Percentiles rank a stretch among this genome's conserved stretches.
Conservation (phyloP, 2,888 invertebrate species). For the Phragmatobia fuliginosa region DNA sequence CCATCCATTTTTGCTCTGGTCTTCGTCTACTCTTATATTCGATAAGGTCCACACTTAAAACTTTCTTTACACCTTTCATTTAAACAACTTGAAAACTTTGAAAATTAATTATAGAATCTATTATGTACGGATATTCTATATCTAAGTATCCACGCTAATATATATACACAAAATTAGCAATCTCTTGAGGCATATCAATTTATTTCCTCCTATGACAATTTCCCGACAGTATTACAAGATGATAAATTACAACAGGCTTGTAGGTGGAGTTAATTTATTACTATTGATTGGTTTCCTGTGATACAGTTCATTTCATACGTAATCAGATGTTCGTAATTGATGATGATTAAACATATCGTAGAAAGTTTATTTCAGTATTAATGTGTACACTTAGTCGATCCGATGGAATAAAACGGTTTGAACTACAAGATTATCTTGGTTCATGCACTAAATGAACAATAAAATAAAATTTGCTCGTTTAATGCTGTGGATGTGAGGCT, state of each 20-base stretch:
- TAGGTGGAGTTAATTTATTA: slow-evolving; percentile 8
- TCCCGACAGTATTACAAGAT: background rate
- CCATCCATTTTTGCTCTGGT: too few relatives aligned
- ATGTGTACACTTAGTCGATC: background rate
- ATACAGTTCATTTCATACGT: slow-evolving; percentile 8
- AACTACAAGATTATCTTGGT: background rate
- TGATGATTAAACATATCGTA: background rate
- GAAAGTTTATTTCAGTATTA: background rate
- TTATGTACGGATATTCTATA: background rate
- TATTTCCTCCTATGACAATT: background rate
- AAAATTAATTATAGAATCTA: too few relatives aligned
- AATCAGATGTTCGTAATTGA: slow-evolving; percentile 1
- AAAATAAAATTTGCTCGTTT: too few relatives aligned
- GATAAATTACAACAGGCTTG: background rate
- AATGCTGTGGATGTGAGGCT: too few relatives aligned
- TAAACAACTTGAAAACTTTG: too few relatives aligned
- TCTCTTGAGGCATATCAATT: background rate
- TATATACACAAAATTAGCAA: background rate
- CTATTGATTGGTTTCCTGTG: slow-evolving; percentile 3
- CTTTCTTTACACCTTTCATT: too few relatives aligned
- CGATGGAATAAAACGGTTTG: background rate
- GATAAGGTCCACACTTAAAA: too few relatives aligned
- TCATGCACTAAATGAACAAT: too few relatives aligned
- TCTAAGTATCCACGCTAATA: background rate
- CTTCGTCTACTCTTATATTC: too few relatives aligned